Evolutionary conservation across 2,113 vertebrate genomes (phyloP), one percentile per base, ranked within the genome.

Genomic region (Probosciger aterrimus): DNA sequence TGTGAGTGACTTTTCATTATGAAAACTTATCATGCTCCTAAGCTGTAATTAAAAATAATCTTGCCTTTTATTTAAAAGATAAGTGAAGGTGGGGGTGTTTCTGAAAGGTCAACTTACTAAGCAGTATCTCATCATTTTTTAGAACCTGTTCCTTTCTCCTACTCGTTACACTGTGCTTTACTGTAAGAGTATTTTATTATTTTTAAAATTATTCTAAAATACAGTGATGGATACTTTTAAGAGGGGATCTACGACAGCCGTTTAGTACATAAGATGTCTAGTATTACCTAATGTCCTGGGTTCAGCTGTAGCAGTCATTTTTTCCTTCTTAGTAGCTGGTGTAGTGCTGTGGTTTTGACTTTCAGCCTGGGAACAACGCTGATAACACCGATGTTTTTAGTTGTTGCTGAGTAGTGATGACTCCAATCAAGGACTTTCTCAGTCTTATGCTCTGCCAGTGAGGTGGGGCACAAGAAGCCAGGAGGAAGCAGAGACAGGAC

Each of bases 31-130:
- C 2, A 0, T 89, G 43, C 57, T 92, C 49, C 69, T 81, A 83
- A 91, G 5, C n/a, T 64, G 17, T 82, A 93, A 86, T 96, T 88
- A 91, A 82, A 95, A 86, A 79, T 57, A 86, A 84, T 88, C 75
- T 73, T 86, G 18, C n/a, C 33, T 76, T 92, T 75, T 25, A 39
- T 94, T 82, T 91, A 57, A 50, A 81, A 78, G 49, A 67, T 35
- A 35, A 75, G n/a, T 46, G 63, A 74, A 88, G 60, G 41, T 74
- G n/a, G 17, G 62, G 5, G 3, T 86, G 30, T 91, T 96, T 91
- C 71, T 90, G 37, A 92, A 90, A 92, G 85, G 84, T 96, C 69
- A 82, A 11, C n/a, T 82, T 86, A 44, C 3, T 43, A 65, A 71
- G 65, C 15, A 59, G 18, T 74, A 49, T 84, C 62, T 95, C 47